Evolutionary conservation across 2,888 invertebrate species (phyloP).

Genomic region (Andrena haemorrhoa): DNA sequence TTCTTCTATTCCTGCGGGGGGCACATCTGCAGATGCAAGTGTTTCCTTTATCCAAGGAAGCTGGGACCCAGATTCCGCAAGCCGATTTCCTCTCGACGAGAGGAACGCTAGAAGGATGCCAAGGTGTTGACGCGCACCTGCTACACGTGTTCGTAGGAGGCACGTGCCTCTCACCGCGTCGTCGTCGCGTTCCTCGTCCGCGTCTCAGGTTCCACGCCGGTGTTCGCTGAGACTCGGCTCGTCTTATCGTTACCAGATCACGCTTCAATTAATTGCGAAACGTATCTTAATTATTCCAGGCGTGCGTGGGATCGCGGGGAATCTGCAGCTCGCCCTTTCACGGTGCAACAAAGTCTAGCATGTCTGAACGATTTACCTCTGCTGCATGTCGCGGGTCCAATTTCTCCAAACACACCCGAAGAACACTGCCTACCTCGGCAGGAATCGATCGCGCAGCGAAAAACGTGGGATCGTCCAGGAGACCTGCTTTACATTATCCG

Average conservation of each 20-base stretch:
- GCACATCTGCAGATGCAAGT: too few species aligned
- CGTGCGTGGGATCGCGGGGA: slow-evolving; percentile 18
- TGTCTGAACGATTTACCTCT: background rate
- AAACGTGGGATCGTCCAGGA: slow-evolving; percentile 57
- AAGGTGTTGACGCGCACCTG: slow-evolving; percentile 58
- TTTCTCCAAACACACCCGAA: background rate
- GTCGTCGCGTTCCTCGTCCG: slow-evolving; percentile 40
- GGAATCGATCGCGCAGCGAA: slow-evolving; percentile 11
- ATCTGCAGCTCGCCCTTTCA: background rate
- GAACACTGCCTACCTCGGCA: background rate
- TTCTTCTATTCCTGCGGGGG: too few species aligned
- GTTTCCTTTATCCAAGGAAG: background rate
- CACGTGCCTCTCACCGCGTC: slow-evolving; percentile 64
- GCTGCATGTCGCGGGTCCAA: too few species aligned
- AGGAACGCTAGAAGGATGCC: slow-evolving; percentile 24
- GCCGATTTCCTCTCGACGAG: background rate
- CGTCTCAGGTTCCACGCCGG: slow-evolving; percentile 64
- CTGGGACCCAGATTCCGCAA: background rate
- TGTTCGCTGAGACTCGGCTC: slow-evolving; percentile 51
- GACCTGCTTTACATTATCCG: slow-evolving; percentile 50
- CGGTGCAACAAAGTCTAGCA: background rate
- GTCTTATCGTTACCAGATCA: slow-evolving; percentile 66
- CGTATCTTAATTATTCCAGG: slow-evolving; percentile 45
- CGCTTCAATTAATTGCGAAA: slow-evolving; percentile 58
- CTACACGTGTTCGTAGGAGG: slow-evolving; percentile 64